Conservation (phyloP, 2,797 vertebrate genomes). For the Microcaecilia unicolor region DNA sequence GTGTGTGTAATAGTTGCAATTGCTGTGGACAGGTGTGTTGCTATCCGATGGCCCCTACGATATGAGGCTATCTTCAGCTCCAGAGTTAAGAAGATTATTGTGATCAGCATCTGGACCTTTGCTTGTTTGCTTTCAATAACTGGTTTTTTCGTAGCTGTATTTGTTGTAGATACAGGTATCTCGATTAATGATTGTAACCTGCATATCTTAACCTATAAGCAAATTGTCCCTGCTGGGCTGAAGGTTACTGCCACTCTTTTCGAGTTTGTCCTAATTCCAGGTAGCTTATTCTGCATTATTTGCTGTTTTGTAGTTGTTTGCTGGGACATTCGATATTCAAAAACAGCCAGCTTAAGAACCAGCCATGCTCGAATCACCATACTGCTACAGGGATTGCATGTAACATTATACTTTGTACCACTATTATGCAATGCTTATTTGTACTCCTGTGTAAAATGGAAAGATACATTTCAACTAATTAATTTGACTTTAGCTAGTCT, state of each 20-base stretch:
- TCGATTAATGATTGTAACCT: slow-evolving; percentile 7
- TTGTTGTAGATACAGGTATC: neutral
- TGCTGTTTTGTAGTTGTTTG: slow-evolving; percentile 22
- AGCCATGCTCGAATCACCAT: slow-evolving; percentile 16
- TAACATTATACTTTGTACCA: slow-evolving; percentile 17
- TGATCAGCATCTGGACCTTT: slow-evolving; percentile 6
- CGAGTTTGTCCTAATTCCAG: slow-evolving; percentile 5
- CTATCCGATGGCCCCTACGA: slow-evolving; percentile 26
- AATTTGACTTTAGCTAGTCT: slow-evolving; percentile 10
- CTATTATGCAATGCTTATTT: slow-evolving; percentile 19
- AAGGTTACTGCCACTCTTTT: neutral
- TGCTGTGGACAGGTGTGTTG: slow-evolving; percentile 19
- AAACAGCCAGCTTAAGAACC: slow-evolving; percentile 11
- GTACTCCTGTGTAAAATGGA: slow-evolving; percentile 12
- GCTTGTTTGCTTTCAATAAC: slow-evolving; percentile 1
- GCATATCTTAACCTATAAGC: slow-evolving; percentile 7
- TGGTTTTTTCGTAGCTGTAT: slow-evolving; percentile 3
- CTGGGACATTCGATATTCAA: slow-evolving; percentile 10
- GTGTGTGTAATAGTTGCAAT: slow-evolving; percentile 22
- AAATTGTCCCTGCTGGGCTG: neutral
- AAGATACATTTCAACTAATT: slow-evolving; percentile 11
- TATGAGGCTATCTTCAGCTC: slow-evolving; percentile 11
- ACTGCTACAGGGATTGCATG: slow-evolving; percentile 18
- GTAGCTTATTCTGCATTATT: slow-evolving; percentile 18
- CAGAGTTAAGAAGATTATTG: neutral